These are phyloP conservation scores for Solen grandis DNA, from an alignment of 1,140 invertebrate species.

Conservation along the genomic window DNA sequence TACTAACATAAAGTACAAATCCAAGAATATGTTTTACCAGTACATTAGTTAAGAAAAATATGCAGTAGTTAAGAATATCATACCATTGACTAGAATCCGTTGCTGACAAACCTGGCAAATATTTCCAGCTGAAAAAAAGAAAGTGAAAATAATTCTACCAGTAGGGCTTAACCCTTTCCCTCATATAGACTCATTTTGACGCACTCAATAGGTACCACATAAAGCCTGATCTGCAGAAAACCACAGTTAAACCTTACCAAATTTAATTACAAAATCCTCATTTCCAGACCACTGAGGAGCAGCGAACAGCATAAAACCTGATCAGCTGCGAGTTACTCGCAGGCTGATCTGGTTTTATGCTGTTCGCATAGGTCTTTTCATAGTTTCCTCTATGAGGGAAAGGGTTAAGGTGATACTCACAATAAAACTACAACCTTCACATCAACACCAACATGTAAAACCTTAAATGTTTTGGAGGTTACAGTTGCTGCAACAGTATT, in stretches of 20 bases:
- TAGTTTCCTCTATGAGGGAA: too few relatives aligned
- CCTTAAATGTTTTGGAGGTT: too few relatives aligned
- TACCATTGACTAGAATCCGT: constrained; percentile 87
- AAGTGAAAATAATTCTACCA: constrained; percentile 16
- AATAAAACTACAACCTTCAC: too few relatives aligned
- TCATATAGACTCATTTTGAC: neutral
- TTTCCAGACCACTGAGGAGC: neutral
- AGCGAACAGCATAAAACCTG: too few relatives aligned
- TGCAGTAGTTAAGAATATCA: constrained; percentile 30
- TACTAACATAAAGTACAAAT: neutral
- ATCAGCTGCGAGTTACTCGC: too few relatives aligned
- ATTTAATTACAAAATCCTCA: neutral
- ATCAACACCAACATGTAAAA: too few relatives aligned
- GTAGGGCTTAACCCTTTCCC: neutral
- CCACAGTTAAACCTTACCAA: neutral
- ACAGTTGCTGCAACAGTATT: too few relatives aligned
- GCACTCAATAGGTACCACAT: neutral
- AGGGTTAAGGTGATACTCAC: too few relatives aligned
- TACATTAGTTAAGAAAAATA: neutral
- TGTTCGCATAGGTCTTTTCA: too few relatives aligned
- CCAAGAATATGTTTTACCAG: neutral
- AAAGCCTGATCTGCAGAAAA: neutral
- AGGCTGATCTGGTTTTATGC: too few relatives aligned
- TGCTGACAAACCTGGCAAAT: constrained; percentile 89
- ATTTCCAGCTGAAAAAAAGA: constrained; percentile 85